phyloP scores from a whole-genome alignment of 2,797 vertebrate genomes.

The Bryconaethiops microstoma region DNA sequence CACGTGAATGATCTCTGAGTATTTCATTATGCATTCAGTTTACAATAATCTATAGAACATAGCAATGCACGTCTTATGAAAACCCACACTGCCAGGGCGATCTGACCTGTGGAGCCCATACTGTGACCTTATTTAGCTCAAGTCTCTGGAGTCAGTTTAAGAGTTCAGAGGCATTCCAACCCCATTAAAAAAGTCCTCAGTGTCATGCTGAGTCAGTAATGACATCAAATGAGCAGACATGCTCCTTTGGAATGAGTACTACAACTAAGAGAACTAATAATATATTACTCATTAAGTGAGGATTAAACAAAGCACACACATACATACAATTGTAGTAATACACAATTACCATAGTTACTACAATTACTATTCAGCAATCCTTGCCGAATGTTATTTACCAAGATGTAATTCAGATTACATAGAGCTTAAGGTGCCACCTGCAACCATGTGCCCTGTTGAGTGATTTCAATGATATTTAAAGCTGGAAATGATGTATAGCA shows the following conservation, averaged over 20 bases:
- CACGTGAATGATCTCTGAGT: background rate
- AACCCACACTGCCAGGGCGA: background rate
- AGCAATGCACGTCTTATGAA: background rate
- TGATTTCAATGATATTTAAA: too few species aligned
- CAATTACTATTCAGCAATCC: too few species aligned
- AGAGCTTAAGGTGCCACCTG: too few species aligned
- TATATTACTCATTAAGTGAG: background rate
- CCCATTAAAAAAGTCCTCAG: slow-evolving; percentile 12
- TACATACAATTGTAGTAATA: too few species aligned
- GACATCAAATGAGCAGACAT: background rate
- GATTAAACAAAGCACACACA: background rate
- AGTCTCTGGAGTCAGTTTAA: slow-evolving; percentile 13
- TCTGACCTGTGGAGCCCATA: background rate
- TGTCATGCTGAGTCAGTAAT: slow-evolving; percentile 3
- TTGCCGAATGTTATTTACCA: too few species aligned
- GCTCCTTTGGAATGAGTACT: background rate
- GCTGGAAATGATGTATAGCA: too few species aligned
- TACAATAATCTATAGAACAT: background rate
- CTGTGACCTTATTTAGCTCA: slow-evolving; percentile 10
- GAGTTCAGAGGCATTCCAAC: slow-evolving; percentile 1
- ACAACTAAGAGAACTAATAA: background rate
- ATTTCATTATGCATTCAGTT: background rate
- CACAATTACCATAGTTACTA: too few species aligned
- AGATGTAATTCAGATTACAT: too few species aligned
- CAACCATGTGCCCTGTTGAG: too few species aligned